Conservation (phyloP, 2,797 vertebrate species). For the Menidia menidia region DNA sequence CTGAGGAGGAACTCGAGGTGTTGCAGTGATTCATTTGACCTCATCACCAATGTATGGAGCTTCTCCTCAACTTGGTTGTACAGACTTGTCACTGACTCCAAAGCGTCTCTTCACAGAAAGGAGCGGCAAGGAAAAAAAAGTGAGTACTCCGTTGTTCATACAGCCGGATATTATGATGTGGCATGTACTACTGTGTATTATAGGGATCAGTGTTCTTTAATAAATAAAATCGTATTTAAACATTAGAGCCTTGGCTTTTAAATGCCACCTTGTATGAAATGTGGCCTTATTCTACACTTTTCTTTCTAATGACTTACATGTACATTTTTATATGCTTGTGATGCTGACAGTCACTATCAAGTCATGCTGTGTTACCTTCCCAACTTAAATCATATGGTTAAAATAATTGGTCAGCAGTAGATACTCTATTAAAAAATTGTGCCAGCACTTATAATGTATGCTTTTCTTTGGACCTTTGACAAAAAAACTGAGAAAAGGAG, state of each 20-base stretch:
- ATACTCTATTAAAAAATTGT: no score
- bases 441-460: no score
- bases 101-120: slow-evolving; percentile 76
- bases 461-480: neutral
- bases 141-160: neutral
- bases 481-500: neutral
- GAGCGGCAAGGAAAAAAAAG: neutral
- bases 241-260: neutral
- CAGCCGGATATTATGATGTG: neutral
- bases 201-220: neutral
- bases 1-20: slow-evolving; percentile 85
- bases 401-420: neutral
- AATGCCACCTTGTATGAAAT: neutral
- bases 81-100: slow-evolving; percentile 84
- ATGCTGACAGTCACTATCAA: neutral
- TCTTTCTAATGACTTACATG: neutral
- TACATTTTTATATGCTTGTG: neutral
- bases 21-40: slow-evolving; percentile 90
- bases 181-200: neutral
- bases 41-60: slow-evolving; percentile 90
- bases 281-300: neutral
- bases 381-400: neutral
- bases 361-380: neutral
- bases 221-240: neutral
- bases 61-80: slow-evolving; percentile 93